Evolutionary conservation across 2,888 invertebrate species (phyloP).

Genomic region (Drosophila borealis): DNA sequence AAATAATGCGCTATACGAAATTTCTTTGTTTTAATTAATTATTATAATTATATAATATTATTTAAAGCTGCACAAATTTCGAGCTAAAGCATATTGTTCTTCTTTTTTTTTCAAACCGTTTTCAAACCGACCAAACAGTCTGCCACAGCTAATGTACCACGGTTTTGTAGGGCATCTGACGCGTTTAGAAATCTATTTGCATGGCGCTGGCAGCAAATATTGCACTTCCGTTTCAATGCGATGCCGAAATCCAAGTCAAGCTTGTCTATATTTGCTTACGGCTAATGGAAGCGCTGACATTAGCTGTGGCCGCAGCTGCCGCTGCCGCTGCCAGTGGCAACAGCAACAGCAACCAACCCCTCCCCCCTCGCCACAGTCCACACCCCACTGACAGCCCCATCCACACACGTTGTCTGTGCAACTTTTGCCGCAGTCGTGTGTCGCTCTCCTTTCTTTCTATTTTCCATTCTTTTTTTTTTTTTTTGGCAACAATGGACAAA

Average conservation of each 20-base stretch:
- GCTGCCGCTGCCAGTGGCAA: slow-evolving; percentile 27
- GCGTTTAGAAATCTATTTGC: slow-evolving; percentile 75
- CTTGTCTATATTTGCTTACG: slow-evolving; percentile 74
- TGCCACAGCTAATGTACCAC: neutral
- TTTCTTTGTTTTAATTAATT: no score
- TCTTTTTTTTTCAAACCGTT: no score
- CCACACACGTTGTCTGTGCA: neutral
- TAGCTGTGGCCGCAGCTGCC: slow-evolving; percentile 27
- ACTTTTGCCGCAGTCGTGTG: slow-evolving; percentile 15
- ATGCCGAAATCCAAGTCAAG: slow-evolving; percentile 74
- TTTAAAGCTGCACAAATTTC: no score
- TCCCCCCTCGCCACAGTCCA: neutral
- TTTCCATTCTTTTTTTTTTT: slow-evolving; percentile 5
- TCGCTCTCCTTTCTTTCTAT: slow-evolving; percentile 3
- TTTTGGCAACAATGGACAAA: slow-evolving; percentile 58
- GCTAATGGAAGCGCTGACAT: slow-evolving; percentile 67
- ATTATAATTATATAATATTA: no score
- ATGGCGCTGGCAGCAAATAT: slow-evolving; percentile 69
- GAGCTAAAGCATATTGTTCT: no score
- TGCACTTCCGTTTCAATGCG: slow-evolving; percentile 71
- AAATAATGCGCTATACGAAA: no score
- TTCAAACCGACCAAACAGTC: neutral
- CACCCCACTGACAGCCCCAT: neutral
- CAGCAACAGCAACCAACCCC: neutral
- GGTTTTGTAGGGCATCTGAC: slow-evolving; percentile 15